phyloP scores from a whole-genome alignment of 2,113 vertebrate species.

The Coreoperca whiteheadi region DNA sequence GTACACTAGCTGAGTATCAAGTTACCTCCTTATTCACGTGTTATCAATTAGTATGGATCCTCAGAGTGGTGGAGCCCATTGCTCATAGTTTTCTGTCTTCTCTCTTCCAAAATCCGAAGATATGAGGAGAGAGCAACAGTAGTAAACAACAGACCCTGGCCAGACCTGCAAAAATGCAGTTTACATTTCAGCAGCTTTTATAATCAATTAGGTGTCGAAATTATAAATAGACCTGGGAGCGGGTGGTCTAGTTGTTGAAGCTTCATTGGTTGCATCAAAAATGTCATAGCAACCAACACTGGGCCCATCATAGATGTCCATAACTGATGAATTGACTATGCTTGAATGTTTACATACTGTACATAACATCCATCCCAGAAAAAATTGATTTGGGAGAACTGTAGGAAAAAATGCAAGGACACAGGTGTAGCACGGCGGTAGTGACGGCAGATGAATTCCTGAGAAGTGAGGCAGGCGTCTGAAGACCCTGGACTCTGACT shows the following conservation, averaged over 20 bases:
- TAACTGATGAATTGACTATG: conserved; percentile 8
- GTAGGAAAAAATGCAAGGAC: background rate
- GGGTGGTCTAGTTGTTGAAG: conserved; percentile 36
- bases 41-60: conserved; percentile 72
- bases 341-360: conserved; percentile 17
- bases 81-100: conserved; percentile 47
- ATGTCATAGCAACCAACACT: conserved; percentile 18
- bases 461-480: conserved; percentile 65
- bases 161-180: conserved; percentile 46
- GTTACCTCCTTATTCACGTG: conserved; percentile 70
- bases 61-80: conserved; percentile 32
- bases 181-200: conserved; percentile 59
- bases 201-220: conserved; percentile 43
- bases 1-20: conserved; percentile 62
- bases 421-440: conserved; percentile 23
- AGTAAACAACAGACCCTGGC: conserved; percentile 47
- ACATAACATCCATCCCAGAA: conserved; percentile 1
- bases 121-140: conserved; percentile 31
- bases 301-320: conserved; percentile 10
- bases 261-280: conserved; percentile 31
- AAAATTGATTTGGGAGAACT: background rate
- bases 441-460: conserved; percentile 52
- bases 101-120: conserved; percentile 33
- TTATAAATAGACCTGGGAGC: conserved; percentile 43
- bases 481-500: conserved; percentile 48